phyloP scores from a whole-genome alignment of 2,113 vertebrate genomes.

The Brienomyrus brachyistius region DNA sequence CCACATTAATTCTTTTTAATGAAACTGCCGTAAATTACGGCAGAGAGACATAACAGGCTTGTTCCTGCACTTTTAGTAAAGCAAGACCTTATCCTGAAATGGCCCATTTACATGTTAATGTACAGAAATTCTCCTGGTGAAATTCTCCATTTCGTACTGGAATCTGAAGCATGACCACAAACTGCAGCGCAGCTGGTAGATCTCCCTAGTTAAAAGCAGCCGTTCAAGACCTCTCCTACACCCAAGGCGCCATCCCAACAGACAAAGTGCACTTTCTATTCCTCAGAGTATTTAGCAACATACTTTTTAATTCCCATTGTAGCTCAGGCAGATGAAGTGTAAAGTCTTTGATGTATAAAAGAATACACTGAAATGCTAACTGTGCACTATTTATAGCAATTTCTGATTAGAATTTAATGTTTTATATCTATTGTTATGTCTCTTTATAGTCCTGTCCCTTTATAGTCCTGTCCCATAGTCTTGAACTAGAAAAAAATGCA shows the following conservation, averaged over 20 bases:
- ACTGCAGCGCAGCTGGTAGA: not conserved
- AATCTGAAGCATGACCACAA: not conserved
- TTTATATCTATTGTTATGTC: not conserved
- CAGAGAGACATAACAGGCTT: not conserved
- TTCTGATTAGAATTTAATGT: not conserved
- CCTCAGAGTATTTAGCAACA: not conserved
- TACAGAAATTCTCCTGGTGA: not conserved
- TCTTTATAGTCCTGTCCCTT: not conserved
- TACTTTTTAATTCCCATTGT: not conserved
- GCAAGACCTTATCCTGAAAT: not conserved
- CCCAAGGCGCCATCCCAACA: not conserved
- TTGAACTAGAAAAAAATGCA: not conserved
- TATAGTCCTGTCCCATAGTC: not conserved
- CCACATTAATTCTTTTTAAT: not conserved
- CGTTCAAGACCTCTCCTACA: not conserved
- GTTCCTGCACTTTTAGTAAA: not conserved
- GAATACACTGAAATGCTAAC: not conserved
- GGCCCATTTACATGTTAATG: slow-evolving; percentile 14
- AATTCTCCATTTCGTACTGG: not conserved
- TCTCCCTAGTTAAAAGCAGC: not conserved
- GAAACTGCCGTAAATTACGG: not conserved
- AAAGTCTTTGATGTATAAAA: not conserved
- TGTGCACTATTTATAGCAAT: not conserved
- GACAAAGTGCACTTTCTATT: not conserved
- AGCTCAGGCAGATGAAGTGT: not conserved